Evolutionary conservation across 2,888 invertebrate species (phyloP).

Genomic region (Epsilonema sp.): DNA sequence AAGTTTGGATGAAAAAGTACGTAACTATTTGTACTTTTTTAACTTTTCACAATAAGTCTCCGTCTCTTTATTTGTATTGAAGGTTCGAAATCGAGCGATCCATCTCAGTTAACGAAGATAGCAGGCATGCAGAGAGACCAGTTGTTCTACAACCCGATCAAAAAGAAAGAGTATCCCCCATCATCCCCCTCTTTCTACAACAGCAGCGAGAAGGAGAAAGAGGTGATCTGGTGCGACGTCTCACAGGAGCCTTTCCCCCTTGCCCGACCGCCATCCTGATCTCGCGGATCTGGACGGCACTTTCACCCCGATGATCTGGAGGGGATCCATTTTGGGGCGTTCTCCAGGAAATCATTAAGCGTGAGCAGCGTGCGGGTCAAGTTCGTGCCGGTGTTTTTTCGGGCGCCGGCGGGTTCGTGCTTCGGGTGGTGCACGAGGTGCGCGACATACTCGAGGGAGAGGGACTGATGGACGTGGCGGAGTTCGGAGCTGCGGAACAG

Average conservation of each 20-base stretch:
- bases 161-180: no score
- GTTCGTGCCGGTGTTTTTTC: conserved; percentile 6
- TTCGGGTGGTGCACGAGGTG: conserved; percentile 7
- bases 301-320: conserved; percentile 7
- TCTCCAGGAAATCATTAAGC: conserved; percentile 1
- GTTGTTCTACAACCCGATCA: no score
- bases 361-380: conserved; percentile 2
- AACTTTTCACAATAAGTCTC: no score
- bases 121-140: no score
- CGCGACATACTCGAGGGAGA: conserved; percentile 3
- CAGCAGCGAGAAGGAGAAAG: no score
- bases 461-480: conserved; percentile 2
- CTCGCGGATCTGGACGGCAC: conserved; percentile 8
- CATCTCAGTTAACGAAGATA: no score
- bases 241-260: neutral
- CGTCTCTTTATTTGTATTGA: no score
- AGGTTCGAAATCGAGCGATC: no score
- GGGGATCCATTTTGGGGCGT: neutral
- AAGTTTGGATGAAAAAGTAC: no score
- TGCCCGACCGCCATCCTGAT: conserved; percentile 2
- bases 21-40: no score
- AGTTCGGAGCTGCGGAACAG: conserved; percentile 8
- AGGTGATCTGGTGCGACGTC: no score
- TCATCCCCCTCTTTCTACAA: no score
- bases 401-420: conserved; percentile 7